A percentile compares a stretch with the other conserved stretches of the same genome.
Evolutionary conservation across 2,113 vertebrate genomes (phyloP).

Genomic region (Actenoides lindsayi): DNA sequence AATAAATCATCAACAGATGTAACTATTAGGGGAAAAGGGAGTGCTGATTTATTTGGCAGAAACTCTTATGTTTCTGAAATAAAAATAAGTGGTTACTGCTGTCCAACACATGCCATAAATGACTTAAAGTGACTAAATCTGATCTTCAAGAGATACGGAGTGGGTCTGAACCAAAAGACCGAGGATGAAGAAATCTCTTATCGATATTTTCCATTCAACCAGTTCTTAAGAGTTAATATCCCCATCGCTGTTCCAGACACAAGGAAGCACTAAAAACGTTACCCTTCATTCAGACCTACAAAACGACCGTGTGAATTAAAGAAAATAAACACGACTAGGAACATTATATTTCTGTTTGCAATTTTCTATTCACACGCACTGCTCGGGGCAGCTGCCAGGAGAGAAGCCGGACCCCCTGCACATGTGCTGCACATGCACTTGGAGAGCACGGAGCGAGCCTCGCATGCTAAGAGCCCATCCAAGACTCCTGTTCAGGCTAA

Average conservation of each 20-base stretch:
- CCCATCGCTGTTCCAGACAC: neutral
- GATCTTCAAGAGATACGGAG: neutral
- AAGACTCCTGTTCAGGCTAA: fast-evolving
- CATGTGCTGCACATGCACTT: neutral
- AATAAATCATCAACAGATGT: slow-evolving; percentile 31
- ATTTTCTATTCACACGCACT: neutral
- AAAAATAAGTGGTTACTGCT: neutral
- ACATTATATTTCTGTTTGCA: neutral
- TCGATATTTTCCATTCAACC: neutral
- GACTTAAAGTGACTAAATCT: neutral
- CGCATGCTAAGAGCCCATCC: fast-evolving
- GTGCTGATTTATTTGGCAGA: neutral
- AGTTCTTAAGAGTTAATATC: neutral
- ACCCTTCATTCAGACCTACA: neutral
- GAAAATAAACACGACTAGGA: neutral
- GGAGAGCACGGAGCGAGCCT: neutral
- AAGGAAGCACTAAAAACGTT: neutral
- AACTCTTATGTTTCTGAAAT: neutral
- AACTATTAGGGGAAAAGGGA: neutral
- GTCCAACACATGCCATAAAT: neutral
- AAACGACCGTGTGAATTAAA: neutral
- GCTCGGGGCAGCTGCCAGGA: neutral
- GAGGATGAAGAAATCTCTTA: neutral
- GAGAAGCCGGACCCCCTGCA: neutral
- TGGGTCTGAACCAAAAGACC: neutral